Percentiles rank a stretch among this genome's conserved stretches.
These are phyloP conservation scores for Amphimedon queenslandica DNA, from an alignment of 37 sponge, comb jelly and placozoan genomes.

Conservation along the genomic window DNA sequence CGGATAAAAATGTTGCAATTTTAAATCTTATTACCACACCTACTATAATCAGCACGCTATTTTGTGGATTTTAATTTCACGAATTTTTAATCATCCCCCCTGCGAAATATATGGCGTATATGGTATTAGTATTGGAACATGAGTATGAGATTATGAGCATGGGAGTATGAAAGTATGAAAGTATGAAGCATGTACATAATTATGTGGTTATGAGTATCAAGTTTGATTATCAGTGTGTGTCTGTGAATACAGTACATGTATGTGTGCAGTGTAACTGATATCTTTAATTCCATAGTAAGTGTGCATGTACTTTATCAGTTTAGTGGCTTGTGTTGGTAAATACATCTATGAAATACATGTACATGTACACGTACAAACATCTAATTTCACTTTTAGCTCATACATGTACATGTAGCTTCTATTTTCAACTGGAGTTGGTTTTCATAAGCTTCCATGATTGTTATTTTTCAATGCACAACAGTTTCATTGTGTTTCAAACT, in stretches of 20 bases:
- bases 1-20: no score
- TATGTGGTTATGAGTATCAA: no score
- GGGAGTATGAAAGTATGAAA: conserved; percentile 10
- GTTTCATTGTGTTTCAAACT: neutral
- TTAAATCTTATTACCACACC: no score
- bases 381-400: neutral
- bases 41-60: no score
- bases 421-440: neutral
- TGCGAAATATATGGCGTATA: no score
- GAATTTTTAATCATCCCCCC: no score
- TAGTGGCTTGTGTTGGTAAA: neutral
- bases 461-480: neutral
- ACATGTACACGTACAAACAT: neutral
- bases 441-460: neutral
- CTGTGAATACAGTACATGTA: neutral
- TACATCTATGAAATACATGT: neutral
- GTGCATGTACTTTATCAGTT: conserved; percentile 11
- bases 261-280: neutral
- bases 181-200: neutral
- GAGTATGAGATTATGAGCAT: conserved; percentile 3
- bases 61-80: no score
- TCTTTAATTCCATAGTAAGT: neutral
- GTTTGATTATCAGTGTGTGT: neutral
- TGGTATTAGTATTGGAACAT: no score
- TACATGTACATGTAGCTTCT: neutral